These are phyloP conservation scores for Gerris lacustris DNA, from an alignment of 2,888 invertebrate genomes.

Conservation along the genomic window DNA sequence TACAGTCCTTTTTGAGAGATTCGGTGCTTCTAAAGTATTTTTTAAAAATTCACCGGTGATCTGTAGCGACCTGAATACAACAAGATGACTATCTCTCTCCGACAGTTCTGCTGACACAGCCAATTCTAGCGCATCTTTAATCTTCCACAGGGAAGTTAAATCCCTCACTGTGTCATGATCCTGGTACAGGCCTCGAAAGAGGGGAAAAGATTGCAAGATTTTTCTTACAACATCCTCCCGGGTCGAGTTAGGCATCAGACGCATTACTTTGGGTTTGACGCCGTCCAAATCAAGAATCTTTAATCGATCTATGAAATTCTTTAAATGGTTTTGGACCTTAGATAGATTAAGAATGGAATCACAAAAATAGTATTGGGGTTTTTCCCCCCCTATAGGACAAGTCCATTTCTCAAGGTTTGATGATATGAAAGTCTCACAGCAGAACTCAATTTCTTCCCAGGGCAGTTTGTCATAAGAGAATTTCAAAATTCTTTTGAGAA, in stretches of 20 bases:
- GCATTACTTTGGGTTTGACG: too few species aligned
- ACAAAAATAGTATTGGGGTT: too few species aligned
- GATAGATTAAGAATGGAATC: too few species aligned
- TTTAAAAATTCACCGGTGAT: not conserved
- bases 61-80: not conserved
- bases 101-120: not conserved
- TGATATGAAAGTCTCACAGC: not conserved
- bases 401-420: not conserved
- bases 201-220: not conserved
- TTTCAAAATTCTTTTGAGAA: not conserved
- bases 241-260: too few species aligned
- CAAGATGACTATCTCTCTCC: not conserved
- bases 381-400: not conserved
- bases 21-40: not conserved
- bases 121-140: not conserved
- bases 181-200: not conserved
- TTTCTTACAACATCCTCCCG: not conserved
- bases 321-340: too few species aligned
- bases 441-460: not conserved
- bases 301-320: too few species aligned
- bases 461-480: not conserved
- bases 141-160: not conserved
- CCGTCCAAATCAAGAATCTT: too few species aligned
- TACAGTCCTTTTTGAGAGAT: not conserved
- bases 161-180: not conserved